Percentiles rank a stretch among this genome's conserved stretches.
Evolutionary conservation across 2,113 vertebrate species (phyloP).

Genomic region (Stegostoma tigrinum): DNA sequence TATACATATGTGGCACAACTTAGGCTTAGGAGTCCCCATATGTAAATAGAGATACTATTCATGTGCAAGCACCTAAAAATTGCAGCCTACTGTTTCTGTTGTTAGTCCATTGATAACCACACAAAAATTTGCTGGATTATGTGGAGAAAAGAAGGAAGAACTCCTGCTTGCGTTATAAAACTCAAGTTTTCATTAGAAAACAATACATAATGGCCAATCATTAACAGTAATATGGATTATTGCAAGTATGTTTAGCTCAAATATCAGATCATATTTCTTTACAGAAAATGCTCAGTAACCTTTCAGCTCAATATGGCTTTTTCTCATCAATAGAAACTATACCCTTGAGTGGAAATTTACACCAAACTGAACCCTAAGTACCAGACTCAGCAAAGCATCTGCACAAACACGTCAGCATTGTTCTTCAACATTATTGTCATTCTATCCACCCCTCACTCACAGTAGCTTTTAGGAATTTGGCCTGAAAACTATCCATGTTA

Average conservation of each 20-base stretch:
- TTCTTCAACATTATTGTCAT: not conserved
- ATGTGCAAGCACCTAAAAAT: not conserved
- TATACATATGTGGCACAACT: not conserved
- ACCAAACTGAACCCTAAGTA: not conserved
- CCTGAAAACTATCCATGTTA: not conserved
- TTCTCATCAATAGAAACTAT: not conserved
- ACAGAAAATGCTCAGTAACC: not conserved
- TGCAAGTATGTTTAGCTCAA: not conserved
- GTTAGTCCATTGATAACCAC: not conserved
- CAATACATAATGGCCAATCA: not conserved
- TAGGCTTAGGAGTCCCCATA: not conserved
- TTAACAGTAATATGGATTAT: not conserved
- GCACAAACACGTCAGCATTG: not conserved
- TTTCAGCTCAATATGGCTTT: not conserved
- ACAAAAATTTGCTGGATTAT: not conserved
- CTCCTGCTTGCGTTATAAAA: not conserved
- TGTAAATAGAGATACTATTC: not conserved
- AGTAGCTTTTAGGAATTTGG: not conserved
- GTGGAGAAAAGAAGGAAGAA: not conserved
- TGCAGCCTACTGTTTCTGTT: not conserved
- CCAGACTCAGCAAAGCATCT: not conserved
- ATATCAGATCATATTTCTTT: not conserved
- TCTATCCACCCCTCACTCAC: not conserved
- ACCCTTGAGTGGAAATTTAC: not conserved
- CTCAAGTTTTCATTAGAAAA: not conserved